Conservation (phyloP, 2,797 vertebrate species). For the Pteronotus mesoamericanus region DNA sequence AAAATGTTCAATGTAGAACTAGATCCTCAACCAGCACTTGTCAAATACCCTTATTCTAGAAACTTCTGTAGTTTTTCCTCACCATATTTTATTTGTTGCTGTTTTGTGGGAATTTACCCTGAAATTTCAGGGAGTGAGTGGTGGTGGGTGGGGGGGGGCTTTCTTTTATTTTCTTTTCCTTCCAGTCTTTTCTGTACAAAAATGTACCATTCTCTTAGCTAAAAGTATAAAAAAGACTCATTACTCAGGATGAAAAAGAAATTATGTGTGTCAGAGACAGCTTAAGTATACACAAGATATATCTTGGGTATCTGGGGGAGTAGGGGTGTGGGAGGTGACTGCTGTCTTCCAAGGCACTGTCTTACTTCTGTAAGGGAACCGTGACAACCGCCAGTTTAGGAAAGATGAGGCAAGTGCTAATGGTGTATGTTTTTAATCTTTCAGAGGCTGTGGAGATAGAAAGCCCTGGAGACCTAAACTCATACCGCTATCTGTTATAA, state of each 20-base stretch:
- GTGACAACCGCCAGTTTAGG: constrained; percentile 69
- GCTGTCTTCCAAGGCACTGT: constrained; percentile 68
- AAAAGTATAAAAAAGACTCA: constrained; percentile 57
- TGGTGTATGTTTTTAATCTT: constrained; percentile 65
- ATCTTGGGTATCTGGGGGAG: constrained; percentile 60
- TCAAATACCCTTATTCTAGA: constrained; percentile 25
- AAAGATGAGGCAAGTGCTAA: constrained; percentile 61
- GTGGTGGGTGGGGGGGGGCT: too few relatives aligned
- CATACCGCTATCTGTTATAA: constrained; percentile 38
- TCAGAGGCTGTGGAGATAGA: constrained; percentile 36
- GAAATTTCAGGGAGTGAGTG: not conserved
- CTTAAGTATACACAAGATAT: constrained; percentile 67
- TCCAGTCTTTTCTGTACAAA: constrained; percentile 32
- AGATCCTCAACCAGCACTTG: not conserved
- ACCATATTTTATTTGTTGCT: constrained; percentile 48
- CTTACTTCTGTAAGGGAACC: constrained; percentile 71
- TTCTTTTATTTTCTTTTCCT: not conserved
- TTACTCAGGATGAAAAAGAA: constrained; percentile 66
- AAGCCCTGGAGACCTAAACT: constrained; percentile 41
- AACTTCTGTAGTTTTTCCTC: not conserved
- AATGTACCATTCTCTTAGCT: constrained; percentile 57
- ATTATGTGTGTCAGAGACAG: constrained; percentile 73
- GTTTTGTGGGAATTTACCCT: constrained; percentile 36
- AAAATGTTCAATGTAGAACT: not conserved
- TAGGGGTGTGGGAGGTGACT: constrained; percentile 68